phyloP scores from a whole-genome alignment of 2,797 vertebrate species.

The Cyclura pinguis region DNA sequence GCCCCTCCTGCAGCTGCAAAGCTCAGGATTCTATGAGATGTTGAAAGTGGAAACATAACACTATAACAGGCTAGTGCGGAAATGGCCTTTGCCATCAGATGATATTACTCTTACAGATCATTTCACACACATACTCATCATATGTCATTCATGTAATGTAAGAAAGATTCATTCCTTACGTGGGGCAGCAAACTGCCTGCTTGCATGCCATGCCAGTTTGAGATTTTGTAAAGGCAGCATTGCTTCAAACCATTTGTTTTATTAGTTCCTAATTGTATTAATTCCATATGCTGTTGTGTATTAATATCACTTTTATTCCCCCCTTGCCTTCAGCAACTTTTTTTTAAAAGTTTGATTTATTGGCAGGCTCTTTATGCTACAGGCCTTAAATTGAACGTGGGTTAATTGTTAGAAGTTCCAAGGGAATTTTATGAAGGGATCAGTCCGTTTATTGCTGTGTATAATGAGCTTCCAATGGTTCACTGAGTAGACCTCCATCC shows the following conservation, averaged over 20 bases:
- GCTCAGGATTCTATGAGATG: too few relatives aligned
- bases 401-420: slow-evolving; percentile 86
- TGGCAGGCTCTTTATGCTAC: slow-evolving; percentile 72
- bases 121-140: background rate
- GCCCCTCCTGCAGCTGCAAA: too few relatives aligned
- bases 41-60: too few relatives aligned
- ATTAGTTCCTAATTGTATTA: slow-evolving; percentile 79
- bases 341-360: slow-evolving; percentile 80
- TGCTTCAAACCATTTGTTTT: slow-evolving; percentile 66
- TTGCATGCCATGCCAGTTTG: slow-evolving; percentile 33
- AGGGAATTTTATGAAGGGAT: slow-evolving; percentile 80
- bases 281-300: slow-evolving; percentile 81
- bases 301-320: slow-evolving; percentile 71
- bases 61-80: too few relatives aligned
- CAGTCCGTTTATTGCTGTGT: slow-evolving; percentile 81
- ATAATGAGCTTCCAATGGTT: slow-evolving; percentile 89
- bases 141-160: background rate
- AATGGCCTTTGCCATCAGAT: background rate
- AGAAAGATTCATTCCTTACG: background rate
- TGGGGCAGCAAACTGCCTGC: slow-evolving; percentile 6
- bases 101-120: background rate
- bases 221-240: slow-evolving; percentile 66
- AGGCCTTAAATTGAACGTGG: slow-evolving; percentile 82
- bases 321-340: slow-evolving; percentile 69
- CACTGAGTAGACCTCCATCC: slow-evolving; percentile 69